Conservation (phyloP, 2,888 invertebrate genomes). For the Temnothorax rugatulus region DNA sequence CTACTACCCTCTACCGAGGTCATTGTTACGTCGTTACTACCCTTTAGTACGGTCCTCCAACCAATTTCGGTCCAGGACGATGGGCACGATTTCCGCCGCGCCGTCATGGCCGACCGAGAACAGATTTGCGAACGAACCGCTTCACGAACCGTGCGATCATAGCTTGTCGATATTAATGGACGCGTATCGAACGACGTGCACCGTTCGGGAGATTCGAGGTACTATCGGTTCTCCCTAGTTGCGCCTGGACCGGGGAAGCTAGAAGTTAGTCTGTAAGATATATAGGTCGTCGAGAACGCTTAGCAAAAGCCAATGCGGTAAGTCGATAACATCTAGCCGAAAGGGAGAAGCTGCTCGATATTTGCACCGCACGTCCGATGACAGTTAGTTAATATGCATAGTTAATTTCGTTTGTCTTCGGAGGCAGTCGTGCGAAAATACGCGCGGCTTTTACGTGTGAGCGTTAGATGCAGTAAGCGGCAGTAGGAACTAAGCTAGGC, state of each 20-base stretch:
- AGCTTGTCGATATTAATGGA: slow-evolving; percentile 35
- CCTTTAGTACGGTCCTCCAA: slow-evolving; percentile 79
- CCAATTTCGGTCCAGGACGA: slow-evolving; percentile 73
- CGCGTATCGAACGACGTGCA: slow-evolving; percentile 14
- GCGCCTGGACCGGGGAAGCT: neutral
- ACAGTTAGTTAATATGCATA: slow-evolving; percentile 55
- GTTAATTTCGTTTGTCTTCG: slow-evolving; percentile 58
- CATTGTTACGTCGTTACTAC: slow-evolving; percentile 85
- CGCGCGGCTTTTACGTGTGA: slow-evolving; percentile 66
- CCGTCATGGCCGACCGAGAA: slow-evolving; percentile 63
- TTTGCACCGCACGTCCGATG: slow-evolving; percentile 45
- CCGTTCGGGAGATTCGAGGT: neutral
- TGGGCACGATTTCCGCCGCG: slow-evolving; percentile 70
- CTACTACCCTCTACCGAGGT: slow-evolving; percentile 76
- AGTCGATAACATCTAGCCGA: slow-evolving; percentile 27
- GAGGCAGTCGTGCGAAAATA: slow-evolving; percentile 61
- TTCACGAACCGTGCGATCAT: slow-evolving; percentile 47
- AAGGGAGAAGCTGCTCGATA: slow-evolving; percentile 39
- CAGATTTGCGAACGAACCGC: slow-evolving; percentile 61
- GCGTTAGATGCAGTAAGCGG: slow-evolving; percentile 75
- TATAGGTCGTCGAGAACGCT: slow-evolving; percentile 37
- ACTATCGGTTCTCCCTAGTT: neutral
- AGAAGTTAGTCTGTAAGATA: slow-evolving; percentile 33
- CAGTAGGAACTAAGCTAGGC: slow-evolving; percentile 79
- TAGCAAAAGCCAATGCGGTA: slow-evolving; percentile 27